These are phyloP conservation scores for Diachasma alloeum DNA, from an alignment of 1,140 invertebrate genomes.

Conservation along the genomic window DNA sequence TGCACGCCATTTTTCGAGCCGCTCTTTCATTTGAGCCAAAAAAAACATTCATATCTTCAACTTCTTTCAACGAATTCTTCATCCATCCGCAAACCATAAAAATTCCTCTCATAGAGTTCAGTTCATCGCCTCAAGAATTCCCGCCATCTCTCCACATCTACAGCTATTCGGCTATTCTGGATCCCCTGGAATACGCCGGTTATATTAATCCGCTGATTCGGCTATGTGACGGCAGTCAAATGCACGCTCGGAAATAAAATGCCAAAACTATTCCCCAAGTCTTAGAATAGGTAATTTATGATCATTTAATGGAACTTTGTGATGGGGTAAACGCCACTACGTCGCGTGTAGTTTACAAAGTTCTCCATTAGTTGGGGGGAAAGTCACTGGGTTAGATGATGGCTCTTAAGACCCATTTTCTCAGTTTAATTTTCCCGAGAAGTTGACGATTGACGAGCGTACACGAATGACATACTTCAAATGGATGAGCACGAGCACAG, in stretches of 20 bases:
- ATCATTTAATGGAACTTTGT: not conserved
- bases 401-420: not conserved
- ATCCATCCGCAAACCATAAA: no score
- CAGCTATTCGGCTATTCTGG: no score
- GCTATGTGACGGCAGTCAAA: not conserved
- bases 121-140: no score
- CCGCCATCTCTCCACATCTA: no score
- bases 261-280: not conserved
- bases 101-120: no score
- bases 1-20: no score
- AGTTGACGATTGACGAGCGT: no score
- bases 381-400: not conserved
- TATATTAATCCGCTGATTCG: not conserved
- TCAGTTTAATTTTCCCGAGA: not conserved
- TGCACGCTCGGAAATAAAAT: not conserved
- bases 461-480: no score
- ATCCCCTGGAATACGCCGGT: not conserved
- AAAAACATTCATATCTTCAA: no score
- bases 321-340: not conserved
- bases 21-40: no score
- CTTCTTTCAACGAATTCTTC: no score
- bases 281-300: not conserved
- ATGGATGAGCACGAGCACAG: no score
- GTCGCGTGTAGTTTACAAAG: not conserved
- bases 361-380: not conserved